Evolutionary conservation across 2,888 invertebrate species (phyloP).

Genomic region (Heteromurus nitidus): DNA sequence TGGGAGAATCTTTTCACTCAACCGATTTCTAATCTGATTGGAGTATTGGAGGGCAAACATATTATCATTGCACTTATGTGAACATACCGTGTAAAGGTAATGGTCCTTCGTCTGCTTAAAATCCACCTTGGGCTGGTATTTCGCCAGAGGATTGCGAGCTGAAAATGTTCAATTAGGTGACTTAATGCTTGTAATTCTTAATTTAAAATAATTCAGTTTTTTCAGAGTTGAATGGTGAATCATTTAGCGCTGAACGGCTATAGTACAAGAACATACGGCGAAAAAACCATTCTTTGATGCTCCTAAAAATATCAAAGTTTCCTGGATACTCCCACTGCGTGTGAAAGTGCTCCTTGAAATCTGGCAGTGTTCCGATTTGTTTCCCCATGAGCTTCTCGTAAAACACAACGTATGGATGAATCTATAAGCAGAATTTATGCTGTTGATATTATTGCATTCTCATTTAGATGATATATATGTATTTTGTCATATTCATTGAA

Average conservation of each 20-base stretch:
- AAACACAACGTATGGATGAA: constrained; percentile 46
- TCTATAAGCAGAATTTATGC: too few species aligned
- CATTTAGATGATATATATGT: not conserved
- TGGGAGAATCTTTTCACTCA: too few species aligned
- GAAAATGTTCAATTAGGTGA: constrained; percentile 5
- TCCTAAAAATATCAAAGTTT: constrained; percentile 9
- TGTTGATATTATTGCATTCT: not conserved
- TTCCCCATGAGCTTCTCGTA: constrained; percentile 14
- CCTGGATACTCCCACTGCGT: constrained; percentile 41
- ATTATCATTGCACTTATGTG: not conserved
- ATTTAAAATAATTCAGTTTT: too few species aligned
- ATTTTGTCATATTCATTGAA: too few species aligned
- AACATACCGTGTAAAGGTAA: constrained; percentile 35
- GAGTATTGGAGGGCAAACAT: too few species aligned
- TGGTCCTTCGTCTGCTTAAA: constrained; percentile 27
- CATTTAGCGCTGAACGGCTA: too few species aligned
- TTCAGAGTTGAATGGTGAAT: too few species aligned
- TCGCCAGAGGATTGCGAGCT: not conserved
- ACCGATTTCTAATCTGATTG: too few species aligned
- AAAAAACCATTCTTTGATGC: constrained; percentile 23
- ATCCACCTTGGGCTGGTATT: constrained; percentile 1
- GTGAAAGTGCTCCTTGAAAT: constrained; percentile 32
- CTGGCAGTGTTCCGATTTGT: constrained; percentile 44
- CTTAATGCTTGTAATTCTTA: too few species aligned
- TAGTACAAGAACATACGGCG: not conserved